Conservation (phyloP, 1,140 invertebrate genomes). For the Anagrus nilaparvatae region DNA sequence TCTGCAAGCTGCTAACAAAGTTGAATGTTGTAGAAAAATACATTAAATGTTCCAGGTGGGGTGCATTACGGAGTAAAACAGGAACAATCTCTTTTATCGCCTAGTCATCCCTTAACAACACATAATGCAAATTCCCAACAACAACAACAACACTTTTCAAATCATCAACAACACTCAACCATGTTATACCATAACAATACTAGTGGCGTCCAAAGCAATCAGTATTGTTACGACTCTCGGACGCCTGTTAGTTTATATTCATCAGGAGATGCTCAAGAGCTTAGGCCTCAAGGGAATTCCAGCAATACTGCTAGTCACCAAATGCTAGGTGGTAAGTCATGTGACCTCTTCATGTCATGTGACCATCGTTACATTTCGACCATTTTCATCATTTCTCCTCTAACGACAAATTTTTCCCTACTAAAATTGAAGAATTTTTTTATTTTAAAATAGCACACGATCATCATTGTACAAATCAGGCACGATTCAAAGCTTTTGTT, state of each 20-base stretch:
- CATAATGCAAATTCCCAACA: constrained; percentile 39
- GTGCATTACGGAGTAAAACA: constrained; percentile 42
- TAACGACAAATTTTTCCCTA: background rate
- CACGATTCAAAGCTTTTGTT: no score
- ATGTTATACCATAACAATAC: constrained; percentile 45
- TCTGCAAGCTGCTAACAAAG: no score
- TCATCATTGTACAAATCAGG: no score
- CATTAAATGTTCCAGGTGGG: constrained; percentile 47
- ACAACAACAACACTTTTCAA: constrained; percentile 40
- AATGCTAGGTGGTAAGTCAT: constrained; percentile 53
- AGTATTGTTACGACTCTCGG: constrained; percentile 54
- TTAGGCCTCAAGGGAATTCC: constrained; percentile 33
- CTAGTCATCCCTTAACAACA: constrained; percentile 44
- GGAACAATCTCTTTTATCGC: constrained; percentile 42
- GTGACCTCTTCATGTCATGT: constrained; percentile 40
- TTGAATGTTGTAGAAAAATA: no score
- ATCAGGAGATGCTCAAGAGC: constrained; percentile 43
- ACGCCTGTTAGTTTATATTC: constrained; percentile 45
- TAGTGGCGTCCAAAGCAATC: constrained; percentile 41
- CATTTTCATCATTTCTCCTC: no score
- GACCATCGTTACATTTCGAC: constrained; percentile 28
- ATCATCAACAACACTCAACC: constrained; percentile 40
- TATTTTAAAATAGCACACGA: no score
- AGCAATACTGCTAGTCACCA: constrained; percentile 44
- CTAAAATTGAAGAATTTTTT: background rate